Conservation (phyloP, 2,888 invertebrate genomes). For the Philaethria dido region DNA sequence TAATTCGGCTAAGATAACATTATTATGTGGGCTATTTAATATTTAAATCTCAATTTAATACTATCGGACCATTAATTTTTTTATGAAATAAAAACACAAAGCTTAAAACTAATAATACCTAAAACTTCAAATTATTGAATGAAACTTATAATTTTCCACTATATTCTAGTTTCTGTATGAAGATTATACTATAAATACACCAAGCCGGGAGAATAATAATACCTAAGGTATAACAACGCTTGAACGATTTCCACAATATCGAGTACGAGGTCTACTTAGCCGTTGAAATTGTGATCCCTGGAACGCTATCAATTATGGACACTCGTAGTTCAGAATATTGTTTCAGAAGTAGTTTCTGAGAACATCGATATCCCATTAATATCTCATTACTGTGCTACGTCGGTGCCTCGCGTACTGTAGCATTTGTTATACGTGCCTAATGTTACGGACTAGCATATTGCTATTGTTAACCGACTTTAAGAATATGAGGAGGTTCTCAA, state of each 20-base stretch:
- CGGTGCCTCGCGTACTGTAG: constrained; percentile 7
- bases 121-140: background rate
- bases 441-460: background rate
- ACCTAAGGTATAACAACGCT: background rate
- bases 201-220: background rate
- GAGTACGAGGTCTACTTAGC: constrained; percentile 15
- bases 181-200: background rate
- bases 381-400: constrained; percentile 27
- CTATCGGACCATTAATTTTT: no score
- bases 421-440: background rate
- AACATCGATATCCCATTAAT: constrained; percentile 40
- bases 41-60: no score
- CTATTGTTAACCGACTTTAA: background rate
- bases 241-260: constrained; percentile 7
- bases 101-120: background rate
- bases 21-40: no score
- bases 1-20: no score
- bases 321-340: constrained; percentile 27
- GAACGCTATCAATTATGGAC: constrained; percentile 25
- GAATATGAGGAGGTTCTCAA: no score
- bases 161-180: background rate
- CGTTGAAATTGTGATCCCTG: constrained; percentile 14
- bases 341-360: constrained; percentile 26
- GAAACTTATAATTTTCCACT: background rate
- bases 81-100: no score